Base-by-base conservation (phyloP, 2,888 invertebrate genomes). In the Junonia oenone region DNA sequence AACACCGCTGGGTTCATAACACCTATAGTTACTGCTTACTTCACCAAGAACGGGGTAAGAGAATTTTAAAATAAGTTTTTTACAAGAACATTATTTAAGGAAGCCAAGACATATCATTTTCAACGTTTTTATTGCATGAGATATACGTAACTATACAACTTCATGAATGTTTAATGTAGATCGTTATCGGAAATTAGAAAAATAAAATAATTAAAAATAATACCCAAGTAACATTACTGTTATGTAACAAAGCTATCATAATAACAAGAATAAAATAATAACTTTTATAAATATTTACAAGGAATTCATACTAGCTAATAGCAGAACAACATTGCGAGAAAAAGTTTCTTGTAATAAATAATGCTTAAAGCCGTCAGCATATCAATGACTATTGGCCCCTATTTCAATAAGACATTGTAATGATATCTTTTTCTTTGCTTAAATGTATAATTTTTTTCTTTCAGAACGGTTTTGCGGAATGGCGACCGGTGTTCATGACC, bases 401-500 rank as follows among this genome's bases (percentile, higher is more conserved):
- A n/a, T n/a, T n/a, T n/a, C n/a, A n/a, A n/a, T n/a, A n/a, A n/a
- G n/a, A 8, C 2, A 37, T 15, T 2, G 9, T 11, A 17, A 38
- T 8, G 17, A 17, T 6, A 1, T 2, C 9, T 19, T 43, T 31
- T 14, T 0, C 1, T 27, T 49, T 57, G 51, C 19, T 26, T 6
- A 22, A 6, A 26, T 3, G 6, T 26, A 6, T n/a, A n/a, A n/a
- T n/a, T 43, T 43, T 13, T 13, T 43, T 8, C 59, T 85, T 86
- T n/a, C 74, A 95, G 95, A 95, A 94, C 63, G 94, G 94, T n/a
- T 90, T 95, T 51, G 87, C 92, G 17, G 93, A 95, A 75, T 96
- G 95, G 95, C 92, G 94, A 48, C 91, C 92, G 26, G 92, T 95
- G 49, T 95, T 95, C 72, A 90, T 93, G 67, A 93, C 95, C 27